phyloP scores from a whole-genome alignment of 2,113 vertebrate species.

The Brevimyrus niger region DNA sequence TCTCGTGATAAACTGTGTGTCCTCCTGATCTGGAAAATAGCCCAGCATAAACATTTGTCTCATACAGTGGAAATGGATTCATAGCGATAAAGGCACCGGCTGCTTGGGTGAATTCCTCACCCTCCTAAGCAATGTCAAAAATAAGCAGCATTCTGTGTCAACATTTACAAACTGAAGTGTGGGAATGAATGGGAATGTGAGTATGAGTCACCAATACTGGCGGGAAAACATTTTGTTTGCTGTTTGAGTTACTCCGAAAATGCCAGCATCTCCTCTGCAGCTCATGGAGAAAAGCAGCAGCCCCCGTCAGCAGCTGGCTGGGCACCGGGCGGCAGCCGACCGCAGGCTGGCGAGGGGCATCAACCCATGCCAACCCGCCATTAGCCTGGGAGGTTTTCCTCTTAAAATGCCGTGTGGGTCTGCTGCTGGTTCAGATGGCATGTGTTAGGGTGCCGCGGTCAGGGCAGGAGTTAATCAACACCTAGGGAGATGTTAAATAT shows the following conservation, averaged over 20 bases:
- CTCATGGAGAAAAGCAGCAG: conserved; percentile 51
- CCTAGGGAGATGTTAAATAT: conserved; percentile 13
- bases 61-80: conserved; percentile 21
- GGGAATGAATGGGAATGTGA: not conserved
- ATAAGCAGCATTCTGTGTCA: not conserved
- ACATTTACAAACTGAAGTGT: not conserved
- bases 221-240: not conserved
- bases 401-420: conserved; percentile 26
- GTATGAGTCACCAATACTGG: not conserved
- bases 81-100: conserved; percentile 16
- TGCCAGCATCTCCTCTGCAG: conserved; percentile 31
- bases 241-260: conserved; percentile 8
- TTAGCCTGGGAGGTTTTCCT: conserved; percentile 43
- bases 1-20: not conserved
- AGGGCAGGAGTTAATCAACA: conserved; percentile 18
- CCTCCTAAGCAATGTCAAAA: conserved; percentile 7
- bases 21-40: not conserved
- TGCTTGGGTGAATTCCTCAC: not conserved
- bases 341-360: conserved; percentile 45
- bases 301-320: conserved; percentile 55
- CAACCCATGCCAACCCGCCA: conserved; percentile 46
- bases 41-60: conserved; percentile 31
- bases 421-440: conserved; percentile 22
- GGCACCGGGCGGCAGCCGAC: conserved; percentile 49
- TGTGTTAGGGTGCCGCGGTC: conserved; percentile 22